Base-by-base conservation (phyloP, 2,888 invertebrate species). In the Ganaspis brasiliensis region DNA sequence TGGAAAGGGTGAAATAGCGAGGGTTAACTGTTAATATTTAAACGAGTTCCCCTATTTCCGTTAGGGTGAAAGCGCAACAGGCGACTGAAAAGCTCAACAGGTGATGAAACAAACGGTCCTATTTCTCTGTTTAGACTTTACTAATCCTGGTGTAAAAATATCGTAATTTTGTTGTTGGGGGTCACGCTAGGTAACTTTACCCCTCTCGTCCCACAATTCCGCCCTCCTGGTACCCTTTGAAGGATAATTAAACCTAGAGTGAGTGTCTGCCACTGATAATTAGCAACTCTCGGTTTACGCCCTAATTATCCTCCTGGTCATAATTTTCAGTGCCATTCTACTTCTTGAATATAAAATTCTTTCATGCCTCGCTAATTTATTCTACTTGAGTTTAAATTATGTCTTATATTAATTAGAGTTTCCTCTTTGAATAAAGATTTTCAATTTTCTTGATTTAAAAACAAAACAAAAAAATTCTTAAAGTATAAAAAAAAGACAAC, bases 191-290 rank as follows among this genome's bases (percentile, higher is more conserved):
- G 9, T 67, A 24, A 67, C 40, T 40, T 24, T 31, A 1, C 19
- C 67, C 40, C 67, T 19, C 6, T 40, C 67, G n/a, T 40, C 49
- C 49, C 49, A 6, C 26, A 21, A 57, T 16, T 49, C 26, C 21
- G n/a, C 12, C 45, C 5, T 21, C 24, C 16, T 45, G 24, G 21
- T 21, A 67, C 45, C 67, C 67, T 67, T 16, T 1, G n/a, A 5
- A 67, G 40, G 40, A 67, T 67, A 67, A 67, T 67, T 67, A 67
- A 19, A 67, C 10, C 67, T 67, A 14, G 40, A 19, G 45, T 19
- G 14, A 12, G 37, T 67, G 40, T 21, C 21, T 45, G 21, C 40
- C 45, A n/a, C 21, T 5, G 24, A 45, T 45, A 67, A 67, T 67
- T 67, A 67, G 45, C 45, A 67, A 67, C 40, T 67, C 45, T 67